phyloP scores from a whole-genome alignment of 35 echinoderm and acorn worm genomes.

The Apostichopus japonicus region DNA sequence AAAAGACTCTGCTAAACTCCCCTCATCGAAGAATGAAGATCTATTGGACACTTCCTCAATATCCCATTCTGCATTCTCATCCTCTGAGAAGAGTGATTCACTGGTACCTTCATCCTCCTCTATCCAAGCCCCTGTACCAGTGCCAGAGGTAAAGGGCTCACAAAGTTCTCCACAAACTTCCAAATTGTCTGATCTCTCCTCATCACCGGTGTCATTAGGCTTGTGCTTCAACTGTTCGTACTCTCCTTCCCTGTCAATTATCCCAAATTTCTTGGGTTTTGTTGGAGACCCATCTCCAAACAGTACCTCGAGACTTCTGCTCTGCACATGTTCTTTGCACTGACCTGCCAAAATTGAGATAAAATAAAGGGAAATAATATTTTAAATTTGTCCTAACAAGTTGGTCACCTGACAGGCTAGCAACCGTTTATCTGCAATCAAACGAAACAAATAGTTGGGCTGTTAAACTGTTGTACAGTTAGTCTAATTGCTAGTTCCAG shows the following conservation, averaged over 20 bases:
- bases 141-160: background rate
- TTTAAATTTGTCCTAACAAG: too few relatives aligned
- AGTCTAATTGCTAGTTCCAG: too few relatives aligned
- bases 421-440: too few relatives aligned
- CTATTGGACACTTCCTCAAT: background rate
- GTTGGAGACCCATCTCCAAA: background rate
- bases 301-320: slow-evolving; percentile 4
- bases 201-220: background rate
- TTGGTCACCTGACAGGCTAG: too few relatives aligned
- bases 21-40: background rate
- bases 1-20: background rate
- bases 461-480: too few relatives aligned
- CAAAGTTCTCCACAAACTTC: background rate
- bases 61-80: background rate
- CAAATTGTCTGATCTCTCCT: background rate
- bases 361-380: too few relatives aligned
- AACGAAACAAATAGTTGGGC: too few relatives aligned
- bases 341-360: background rate
- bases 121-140: background rate
- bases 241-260: background rate
- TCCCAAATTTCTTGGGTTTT: background rate
- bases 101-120: slow-evolving; percentile 31
- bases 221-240: too few relatives aligned
- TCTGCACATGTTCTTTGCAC: background rate
- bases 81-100: slow-evolving; percentile 32